Conservation (phyloP, 2,888 invertebrate species). For the Homarus gammarus region DNA sequence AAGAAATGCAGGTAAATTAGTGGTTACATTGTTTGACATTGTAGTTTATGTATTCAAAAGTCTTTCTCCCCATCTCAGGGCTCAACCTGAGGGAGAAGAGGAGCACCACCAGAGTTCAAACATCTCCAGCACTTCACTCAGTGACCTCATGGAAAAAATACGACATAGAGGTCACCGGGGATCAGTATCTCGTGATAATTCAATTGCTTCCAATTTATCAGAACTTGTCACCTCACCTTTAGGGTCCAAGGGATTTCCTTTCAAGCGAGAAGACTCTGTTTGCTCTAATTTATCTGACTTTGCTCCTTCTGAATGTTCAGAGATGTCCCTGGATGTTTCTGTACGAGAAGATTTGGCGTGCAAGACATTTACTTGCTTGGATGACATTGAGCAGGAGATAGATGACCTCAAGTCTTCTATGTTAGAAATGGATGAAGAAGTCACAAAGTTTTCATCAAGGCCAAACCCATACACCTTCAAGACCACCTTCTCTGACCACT, state of each 20-base stretch:
- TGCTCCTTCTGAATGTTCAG: conserved; percentile 74
- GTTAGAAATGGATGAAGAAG: conserved; percentile 75
- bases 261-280: conserved; percentile 73
- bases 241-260: conserved; percentile 52
- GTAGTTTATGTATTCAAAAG: not conserved
- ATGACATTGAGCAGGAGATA: conserved; percentile 73
- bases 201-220: conserved; percentile 69
- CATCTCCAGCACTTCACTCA: conserved; percentile 64
- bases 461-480: conserved; percentile 74
- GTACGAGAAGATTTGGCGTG: conserved; percentile 69
- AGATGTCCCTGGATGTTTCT: conserved; percentile 69
- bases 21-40: no score
- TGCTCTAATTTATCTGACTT: conserved; percentile 73
- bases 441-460: conserved; percentile 60
- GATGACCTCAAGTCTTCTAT: conserved; percentile 71
- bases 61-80: conserved; percentile 6
- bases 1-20: no score
- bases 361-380: conserved; percentile 63
- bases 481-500: conserved; percentile 72
- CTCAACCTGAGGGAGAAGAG: conserved; percentile 66
- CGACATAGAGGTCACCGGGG: conserved; percentile 52
- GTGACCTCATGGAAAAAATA: conserved; percentile 70
- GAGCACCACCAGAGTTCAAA: conserved; percentile 18
- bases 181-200: conserved; percentile 71
- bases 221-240: conserved; percentile 55